Percentiles rank a stretch among this genome's conserved stretches.
These are phyloP conservation scores for Linurgus olivaceus DNA, from an alignment of 2,797 vertebrate genomes.

Conservation along the genomic window DNA sequence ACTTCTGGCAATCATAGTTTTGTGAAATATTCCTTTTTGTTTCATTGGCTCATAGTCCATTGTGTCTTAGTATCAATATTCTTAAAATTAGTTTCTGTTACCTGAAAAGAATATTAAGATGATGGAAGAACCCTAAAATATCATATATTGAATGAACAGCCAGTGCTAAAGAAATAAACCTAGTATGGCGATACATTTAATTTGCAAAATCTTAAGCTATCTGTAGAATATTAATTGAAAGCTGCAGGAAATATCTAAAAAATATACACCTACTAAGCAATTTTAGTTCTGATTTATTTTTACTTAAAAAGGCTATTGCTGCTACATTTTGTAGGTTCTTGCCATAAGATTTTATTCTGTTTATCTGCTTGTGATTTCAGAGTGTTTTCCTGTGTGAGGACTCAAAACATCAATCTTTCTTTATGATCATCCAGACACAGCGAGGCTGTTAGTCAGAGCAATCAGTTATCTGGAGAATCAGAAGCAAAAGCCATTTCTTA, in stretches of 20 bases:
- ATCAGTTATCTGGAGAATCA: neutral
- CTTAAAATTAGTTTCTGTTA: neutral
- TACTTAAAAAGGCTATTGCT: neutral
- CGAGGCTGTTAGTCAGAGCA: neutral
- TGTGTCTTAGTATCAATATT: neutral
- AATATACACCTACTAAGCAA: neutral
- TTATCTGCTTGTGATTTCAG: neutral
- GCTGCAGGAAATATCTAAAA: neutral
- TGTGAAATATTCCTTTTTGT: neutral
- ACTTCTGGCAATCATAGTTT: neutral
- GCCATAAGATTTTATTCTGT: neutral
- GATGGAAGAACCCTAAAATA: neutral
- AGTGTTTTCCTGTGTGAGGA: neutral
- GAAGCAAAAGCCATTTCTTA: neutral
- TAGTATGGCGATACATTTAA: neutral
- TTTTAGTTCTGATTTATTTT: neutral
- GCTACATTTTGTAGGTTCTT: neutral
- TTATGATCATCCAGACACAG: neutral
- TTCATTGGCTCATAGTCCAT: neutral
- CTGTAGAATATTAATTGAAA: neutral
- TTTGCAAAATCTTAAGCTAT: neutral
- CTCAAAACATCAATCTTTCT: neutral
- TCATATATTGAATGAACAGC: neutral
- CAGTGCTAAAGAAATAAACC: neutral
- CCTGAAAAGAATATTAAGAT: neutral